A percentile compares a stretch with the other conserved stretches of the same genome.
phyloP scores from a whole-genome alignment of 2,888 invertebrate genomes.

The Dorcus hopei region DNA sequence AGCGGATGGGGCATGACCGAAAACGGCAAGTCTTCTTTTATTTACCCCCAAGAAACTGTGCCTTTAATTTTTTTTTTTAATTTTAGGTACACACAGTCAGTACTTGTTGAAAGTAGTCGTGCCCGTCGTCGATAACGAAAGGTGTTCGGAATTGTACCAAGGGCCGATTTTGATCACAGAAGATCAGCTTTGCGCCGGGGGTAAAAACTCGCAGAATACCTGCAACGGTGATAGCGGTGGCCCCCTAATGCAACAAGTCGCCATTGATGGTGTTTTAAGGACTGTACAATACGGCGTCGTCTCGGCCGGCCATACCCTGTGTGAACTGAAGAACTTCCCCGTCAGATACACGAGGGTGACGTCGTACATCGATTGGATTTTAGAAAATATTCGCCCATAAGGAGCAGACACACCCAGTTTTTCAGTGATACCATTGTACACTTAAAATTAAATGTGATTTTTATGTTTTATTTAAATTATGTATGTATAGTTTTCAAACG shows the following conservation, averaged over 20 bases:
- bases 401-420: neutral
- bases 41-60: neutral
- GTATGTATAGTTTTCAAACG: too few species aligned
- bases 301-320: constrained; percentile 51
- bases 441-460: neutral
- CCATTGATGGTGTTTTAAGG: constrained; percentile 14
- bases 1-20: constrained; percentile 61
- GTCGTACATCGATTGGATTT: constrained; percentile 60
- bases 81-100: constrained; percentile 3
- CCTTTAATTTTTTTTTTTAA: neutral
- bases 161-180: neutral
- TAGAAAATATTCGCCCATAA: constrained; percentile 45
- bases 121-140: neutral
- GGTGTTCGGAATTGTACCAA: neutral
- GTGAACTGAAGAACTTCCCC: constrained; percentile 57
- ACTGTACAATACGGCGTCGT: constrained; percentile 49
- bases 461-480: too few species aligned
- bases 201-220: constrained; percentile 61
- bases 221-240: constrained; percentile 57
- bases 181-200: constrained; percentile 67
- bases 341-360: constrained; percentile 63
- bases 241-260: constrained; percentile 61
- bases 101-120: constrained; percentile 6
- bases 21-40: neutral
- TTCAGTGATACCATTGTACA: neutral